Evolutionary conservation across 2,797 vertebrate species (phyloP), one percentile per base, ranked within the genome.

Genomic region (Trichosurus vulpecula): DNA sequence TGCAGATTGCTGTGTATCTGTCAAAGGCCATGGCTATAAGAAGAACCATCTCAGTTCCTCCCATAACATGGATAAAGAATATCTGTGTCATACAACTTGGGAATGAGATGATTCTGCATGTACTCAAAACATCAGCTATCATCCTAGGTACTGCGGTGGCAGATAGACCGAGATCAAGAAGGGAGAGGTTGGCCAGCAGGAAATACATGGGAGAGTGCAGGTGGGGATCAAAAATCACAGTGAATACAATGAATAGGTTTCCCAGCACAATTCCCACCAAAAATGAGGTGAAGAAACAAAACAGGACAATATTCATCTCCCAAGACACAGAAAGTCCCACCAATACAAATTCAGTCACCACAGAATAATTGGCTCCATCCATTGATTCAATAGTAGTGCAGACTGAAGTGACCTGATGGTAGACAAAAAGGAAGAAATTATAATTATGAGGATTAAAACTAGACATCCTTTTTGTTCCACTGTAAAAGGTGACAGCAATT

Each of bases 61-160:
- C 98, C 92, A 95, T 98, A 27, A 98, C 92, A 41, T 98, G 98
- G 58, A 98, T 98, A 90, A 98, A 97, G 95, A 98, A 97, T 81
- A 97, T 97, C 93, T 97, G 97, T 93, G n/a, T 93, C 98, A 98
- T 97, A 54, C 97, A 98, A 0, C n/a, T 97, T 35, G 94, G 92
- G 92, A 97, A 98, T 22, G 96, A 97, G 90, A 98, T 97, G 31
- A 96, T 91, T 94, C 92, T 96, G 61, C 2, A 93, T 0, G 91
- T 61, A 53, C 91, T 93, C 93, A 97, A 95, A 94, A 98, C 90
- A 89, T 98, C 95, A 54, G 61, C 96, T 56, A 98, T 97, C 31
- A 54, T 93, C 55, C 98, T 96, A 66, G 97, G 97, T 94, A 98
- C 95, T 92, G 97, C 97, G 89, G 97, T 98, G 25, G 97, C 97